These are phyloP conservation scores for Habrosyne pyritoides DNA, from an alignment of 2,888 invertebrate genomes.

Conservation along the genomic window DNA sequence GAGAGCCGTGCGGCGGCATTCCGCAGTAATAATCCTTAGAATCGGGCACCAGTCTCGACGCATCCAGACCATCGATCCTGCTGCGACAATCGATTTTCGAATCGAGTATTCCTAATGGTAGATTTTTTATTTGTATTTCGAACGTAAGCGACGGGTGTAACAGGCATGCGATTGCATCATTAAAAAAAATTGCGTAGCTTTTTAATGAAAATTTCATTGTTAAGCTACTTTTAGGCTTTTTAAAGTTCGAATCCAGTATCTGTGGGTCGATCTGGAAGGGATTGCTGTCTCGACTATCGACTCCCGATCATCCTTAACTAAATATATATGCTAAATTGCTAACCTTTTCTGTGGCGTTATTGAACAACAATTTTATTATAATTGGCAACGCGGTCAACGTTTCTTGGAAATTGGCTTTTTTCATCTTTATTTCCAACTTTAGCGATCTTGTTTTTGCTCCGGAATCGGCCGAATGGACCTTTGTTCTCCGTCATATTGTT, in stretches of 20 bases:
- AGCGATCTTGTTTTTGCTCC: constrained; percentile 75
- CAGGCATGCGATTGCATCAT: constrained; percentile 16
- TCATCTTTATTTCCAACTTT: constrained; percentile 70
- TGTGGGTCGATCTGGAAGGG: constrained; percentile 16
- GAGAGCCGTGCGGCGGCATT: constrained; percentile 75
- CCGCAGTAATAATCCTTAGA: constrained; percentile 74
- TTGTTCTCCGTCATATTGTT: constrained; percentile 77
- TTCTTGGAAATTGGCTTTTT: constrained; percentile 77
- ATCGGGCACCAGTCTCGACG: constrained; percentile 34
- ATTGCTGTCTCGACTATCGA: constrained; percentile 32
- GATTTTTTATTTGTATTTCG: constrained; percentile 23
- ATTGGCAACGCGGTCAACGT: constrained; percentile 76
- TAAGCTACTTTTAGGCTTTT: background rate
- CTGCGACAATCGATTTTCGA: constrained; percentile 53
- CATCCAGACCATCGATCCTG: constrained; percentile 51
- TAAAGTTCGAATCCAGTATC: constrained; percentile 7
- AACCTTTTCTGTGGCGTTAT: constrained; percentile 71
- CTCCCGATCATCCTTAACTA: constrained; percentile 34
- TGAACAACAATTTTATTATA: constrained; percentile 78
- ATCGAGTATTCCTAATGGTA: constrained; percentile 28
- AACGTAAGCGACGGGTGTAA: constrained; percentile 6
- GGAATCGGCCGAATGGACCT: constrained; percentile 65
- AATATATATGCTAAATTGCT: constrained; percentile 64
- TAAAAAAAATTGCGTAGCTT: constrained; percentile 28
- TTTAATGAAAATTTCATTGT: constrained; percentile 12